Evolutionary conservation across 2,113 vertebrate genomes (phyloP).

Genomic region (Pitta sordida): DNA sequence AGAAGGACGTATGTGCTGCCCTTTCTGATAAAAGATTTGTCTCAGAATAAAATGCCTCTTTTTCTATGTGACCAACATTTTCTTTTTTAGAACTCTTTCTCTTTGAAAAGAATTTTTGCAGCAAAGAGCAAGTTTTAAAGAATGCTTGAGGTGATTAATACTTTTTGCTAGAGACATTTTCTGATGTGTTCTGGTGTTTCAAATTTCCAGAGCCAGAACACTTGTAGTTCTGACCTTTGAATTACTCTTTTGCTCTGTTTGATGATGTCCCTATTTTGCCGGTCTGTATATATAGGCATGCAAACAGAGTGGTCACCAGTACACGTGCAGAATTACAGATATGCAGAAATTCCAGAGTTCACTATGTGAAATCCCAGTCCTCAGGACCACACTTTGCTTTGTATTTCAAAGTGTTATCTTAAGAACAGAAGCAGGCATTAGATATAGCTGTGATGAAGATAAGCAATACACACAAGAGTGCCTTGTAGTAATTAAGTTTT

Average conservation of each 20-base stretch:
- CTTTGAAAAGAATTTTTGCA: not conserved
- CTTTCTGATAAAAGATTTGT: not conserved
- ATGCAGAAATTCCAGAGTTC: not conserved
- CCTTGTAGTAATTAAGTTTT: not conserved
- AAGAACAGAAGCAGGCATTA: not conserved
- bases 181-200: not conserved
- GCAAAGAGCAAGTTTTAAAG: not conserved
- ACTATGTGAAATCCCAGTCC: not conserved
- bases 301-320: not conserved
- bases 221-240: not conserved
- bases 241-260: not conserved
- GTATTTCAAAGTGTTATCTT: not conserved
- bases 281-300: not conserved
- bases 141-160: not conserved
- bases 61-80: not conserved
- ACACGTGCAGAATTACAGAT: not conserved
- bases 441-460: not conserved
- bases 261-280: not conserved
- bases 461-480: fast-evolving
- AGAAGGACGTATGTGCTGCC: not conserved
- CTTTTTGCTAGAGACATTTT: not conserved
- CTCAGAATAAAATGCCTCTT: not conserved
- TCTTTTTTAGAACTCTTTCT: not conserved
- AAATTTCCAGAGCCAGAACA: not conserved
- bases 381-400: not conserved